These are phyloP conservation scores for Zosterops lateralis DNA, from an alignment of 2,113 vertebrate genomes.

Conservation along the genomic window DNA sequence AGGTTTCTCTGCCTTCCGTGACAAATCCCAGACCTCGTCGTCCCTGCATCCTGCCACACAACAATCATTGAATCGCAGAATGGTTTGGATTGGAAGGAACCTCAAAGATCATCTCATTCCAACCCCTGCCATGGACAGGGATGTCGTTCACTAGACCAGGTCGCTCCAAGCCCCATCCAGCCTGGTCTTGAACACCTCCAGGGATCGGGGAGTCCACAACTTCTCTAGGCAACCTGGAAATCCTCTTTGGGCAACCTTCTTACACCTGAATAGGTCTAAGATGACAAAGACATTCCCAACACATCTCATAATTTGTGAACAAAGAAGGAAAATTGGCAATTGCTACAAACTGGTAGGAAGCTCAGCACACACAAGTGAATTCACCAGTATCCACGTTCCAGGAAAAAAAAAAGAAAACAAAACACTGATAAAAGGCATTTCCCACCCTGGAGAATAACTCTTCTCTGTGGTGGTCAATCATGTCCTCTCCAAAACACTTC, in stretches of 20 bases:
- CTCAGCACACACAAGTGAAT: neutral
- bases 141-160: neutral
- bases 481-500: neutral
- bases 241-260: neutral
- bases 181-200: neutral
- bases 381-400: neutral
- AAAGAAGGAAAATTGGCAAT: neutral
- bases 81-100: neutral
- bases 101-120: neutral
- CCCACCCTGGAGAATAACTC: neutral
- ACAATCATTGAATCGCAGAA: neutral
- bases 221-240: neutral
- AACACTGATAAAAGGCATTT: neutral
- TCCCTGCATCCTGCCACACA: fast-evolving
- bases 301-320: neutral
- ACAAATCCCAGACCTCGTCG: fast-evolving
- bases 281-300: neutral
- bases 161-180: neutral
- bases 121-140: neutral
- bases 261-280: neutral
- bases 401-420: neutral
- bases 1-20: neutral
- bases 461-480: neutral
- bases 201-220: neutral
- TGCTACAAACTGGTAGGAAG: neutral